Evolutionary conservation across 2,888 invertebrate genomes (phyloP).

Genomic region (Bembecia ichneumoniformis): DNA sequence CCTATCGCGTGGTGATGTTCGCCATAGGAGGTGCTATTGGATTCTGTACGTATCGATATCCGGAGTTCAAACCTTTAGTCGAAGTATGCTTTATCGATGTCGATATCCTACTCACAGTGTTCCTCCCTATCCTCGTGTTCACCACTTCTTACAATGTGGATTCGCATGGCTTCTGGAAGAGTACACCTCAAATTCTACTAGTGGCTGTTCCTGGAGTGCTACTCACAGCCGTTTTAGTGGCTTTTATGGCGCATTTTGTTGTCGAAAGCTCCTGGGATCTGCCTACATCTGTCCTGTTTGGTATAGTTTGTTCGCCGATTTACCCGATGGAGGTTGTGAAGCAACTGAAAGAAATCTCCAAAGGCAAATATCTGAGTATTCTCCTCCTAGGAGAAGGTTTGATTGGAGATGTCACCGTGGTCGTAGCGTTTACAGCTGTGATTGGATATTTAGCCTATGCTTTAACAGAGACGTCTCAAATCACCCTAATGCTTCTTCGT

Average conservation of each 20-base stretch:
- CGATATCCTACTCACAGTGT: slow-evolving; percentile 35
- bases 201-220: slow-evolving; percentile 48
- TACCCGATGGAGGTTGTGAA: slow-evolving; percentile 57
- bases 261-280: slow-evolving; percentile 51
- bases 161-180: slow-evolving; percentile 52
- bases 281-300: slow-evolving; percentile 43
- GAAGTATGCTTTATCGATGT: slow-evolving; percentile 45
- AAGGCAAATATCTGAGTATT: slow-evolving; percentile 54
- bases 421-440: slow-evolving; percentile 53
- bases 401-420: slow-evolving; percentile 51
- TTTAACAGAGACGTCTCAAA: slow-evolving; percentile 34
- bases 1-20: slow-evolving; percentile 57
- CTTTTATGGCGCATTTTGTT: slow-evolving; percentile 49
- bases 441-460: slow-evolving; percentile 48
- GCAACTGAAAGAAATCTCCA: slow-evolving; percentile 41
- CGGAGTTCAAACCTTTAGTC: slow-evolving; percentile 41
- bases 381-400: slow-evolving; percentile 52
- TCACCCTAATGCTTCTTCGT: slow-evolving; percentile 40
- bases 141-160: slow-evolving; percentile 54
- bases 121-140: slow-evolving; percentile 48
- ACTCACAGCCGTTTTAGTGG: slow-evolving; percentile 40
- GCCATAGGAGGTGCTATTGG: slow-evolving; percentile 45
- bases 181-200: slow-evolving; percentile 48
- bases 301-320: slow-evolving; percentile 51
- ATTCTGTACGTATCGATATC: slow-evolving; percentile 40